Conservation (phyloP, 2,113 vertebrate genomes). For the Oncorhynchus gorbuscha region DNA sequence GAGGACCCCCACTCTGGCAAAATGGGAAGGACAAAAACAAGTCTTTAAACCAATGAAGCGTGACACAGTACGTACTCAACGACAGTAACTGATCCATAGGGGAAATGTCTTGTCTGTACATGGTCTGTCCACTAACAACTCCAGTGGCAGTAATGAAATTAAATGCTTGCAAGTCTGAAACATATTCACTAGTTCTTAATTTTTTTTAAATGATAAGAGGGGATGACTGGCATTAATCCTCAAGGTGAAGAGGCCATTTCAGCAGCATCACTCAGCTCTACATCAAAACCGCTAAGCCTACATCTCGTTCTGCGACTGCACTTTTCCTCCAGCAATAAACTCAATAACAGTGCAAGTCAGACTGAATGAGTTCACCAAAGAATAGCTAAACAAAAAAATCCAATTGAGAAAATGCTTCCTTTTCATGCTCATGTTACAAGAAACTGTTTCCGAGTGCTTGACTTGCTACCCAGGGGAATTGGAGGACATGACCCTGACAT, state of each 20-base stretch:
- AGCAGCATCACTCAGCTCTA: no score
- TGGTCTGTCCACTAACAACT: neutral
- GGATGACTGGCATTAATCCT: neutral
- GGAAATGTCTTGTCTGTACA: neutral
- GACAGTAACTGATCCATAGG: no score
- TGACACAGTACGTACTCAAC: no score
- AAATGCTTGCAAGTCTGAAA: neutral
- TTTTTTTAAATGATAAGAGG: neutral
- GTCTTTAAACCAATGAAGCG: neutral
- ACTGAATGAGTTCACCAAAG: neutral
- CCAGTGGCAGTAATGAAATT: neutral
- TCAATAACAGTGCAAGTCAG: neutral
- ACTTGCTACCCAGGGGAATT: neutral
- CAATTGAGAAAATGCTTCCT: neutral
- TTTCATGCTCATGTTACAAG: neutral
- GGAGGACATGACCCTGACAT: slow-evolving; percentile 35
- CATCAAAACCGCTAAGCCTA: no score
- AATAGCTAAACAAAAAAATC: neutral
- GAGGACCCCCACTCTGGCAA: slow-evolving; percentile 46
- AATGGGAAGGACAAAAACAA: slow-evolving; percentile 10
- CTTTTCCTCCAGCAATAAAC: slow-evolving; percentile 1
- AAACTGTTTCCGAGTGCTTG: neutral
- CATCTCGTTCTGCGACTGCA: neutral
- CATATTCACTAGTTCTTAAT: neutral
- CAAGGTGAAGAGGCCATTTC: no score